These are phyloP conservation scores for Panthera tigris DNA, from an alignment of 2,113 vertebrate species.

Conservation along the genomic window DNA sequence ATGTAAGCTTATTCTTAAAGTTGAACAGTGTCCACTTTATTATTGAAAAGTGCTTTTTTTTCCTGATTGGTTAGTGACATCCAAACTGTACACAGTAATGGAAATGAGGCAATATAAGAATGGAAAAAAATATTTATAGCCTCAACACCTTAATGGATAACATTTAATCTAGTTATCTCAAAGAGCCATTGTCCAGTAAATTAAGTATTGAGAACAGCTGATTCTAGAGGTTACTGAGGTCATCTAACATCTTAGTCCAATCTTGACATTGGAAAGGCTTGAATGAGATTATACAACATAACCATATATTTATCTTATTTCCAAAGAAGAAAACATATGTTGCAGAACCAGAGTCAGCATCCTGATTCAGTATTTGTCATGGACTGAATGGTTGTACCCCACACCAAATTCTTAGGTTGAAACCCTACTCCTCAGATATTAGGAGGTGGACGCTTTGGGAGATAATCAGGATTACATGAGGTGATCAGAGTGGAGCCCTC, in stretches of 20 bases:
- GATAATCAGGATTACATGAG: not conserved
- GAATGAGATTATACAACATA: not conserved
- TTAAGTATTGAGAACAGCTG: not conserved
- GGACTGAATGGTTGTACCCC: not conserved
- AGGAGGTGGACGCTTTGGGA: not conserved
- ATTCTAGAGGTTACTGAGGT: not conserved
- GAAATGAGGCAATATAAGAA: not conserved
- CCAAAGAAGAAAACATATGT: not conserved
- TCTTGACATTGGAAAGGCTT: not conserved
- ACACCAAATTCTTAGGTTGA: not conserved
- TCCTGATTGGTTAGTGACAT: not conserved
- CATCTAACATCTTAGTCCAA: not conserved
- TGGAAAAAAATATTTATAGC: not conserved
- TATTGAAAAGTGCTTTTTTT: not conserved
- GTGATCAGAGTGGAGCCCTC: not conserved
- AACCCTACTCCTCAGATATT: not conserved
- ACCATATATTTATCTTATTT: conserved; percentile 22
- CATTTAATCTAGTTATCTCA: not conserved
- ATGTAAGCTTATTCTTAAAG: not conserved
- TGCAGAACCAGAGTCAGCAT: not conserved
- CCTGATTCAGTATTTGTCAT: not conserved
- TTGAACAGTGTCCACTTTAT: not conserved
- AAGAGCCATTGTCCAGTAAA: not conserved
- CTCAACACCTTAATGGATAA: not conserved
- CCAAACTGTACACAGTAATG: not conserved